Conservation (phyloP, 2,113 vertebrate species). For the Xiphophorus maculatus region DNA sequence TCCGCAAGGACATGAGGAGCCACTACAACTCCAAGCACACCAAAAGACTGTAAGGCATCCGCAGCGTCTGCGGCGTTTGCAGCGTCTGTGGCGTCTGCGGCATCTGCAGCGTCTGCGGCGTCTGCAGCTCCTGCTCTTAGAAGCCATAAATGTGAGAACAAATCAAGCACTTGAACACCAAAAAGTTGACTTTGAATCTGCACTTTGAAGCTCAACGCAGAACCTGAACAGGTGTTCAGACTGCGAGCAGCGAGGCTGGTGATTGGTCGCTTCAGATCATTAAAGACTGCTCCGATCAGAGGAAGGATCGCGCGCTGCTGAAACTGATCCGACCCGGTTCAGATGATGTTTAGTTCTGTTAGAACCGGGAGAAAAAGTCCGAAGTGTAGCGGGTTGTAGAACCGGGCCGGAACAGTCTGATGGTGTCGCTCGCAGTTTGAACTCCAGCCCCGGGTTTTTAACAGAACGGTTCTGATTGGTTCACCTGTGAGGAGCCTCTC, state of each 20-base stretch:
- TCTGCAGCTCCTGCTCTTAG: conserved; percentile 1
- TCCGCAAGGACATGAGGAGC: conserved; percentile 98
- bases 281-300: too few relatives aligned
- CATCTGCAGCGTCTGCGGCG: too few relatives aligned
- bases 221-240: conserved; percentile 36
- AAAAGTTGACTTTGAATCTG: conserved; percentile 68
- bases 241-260: conserved; percentile 19
- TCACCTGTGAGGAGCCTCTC: too few relatives aligned
- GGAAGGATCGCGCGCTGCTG: not conserved
- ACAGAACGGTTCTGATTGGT: not conserved
- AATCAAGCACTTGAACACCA: conserved; percentile 77
- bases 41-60: conserved; percentile 81
- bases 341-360: not conserved
- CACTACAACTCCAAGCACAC: conserved; percentile 98
- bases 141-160: conserved; percentile 82
- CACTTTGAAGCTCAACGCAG: conserved; percentile 75
- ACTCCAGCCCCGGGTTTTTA: not conserved
- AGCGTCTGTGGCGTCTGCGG: fast-evolving
- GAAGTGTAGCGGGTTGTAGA: too few relatives aligned
- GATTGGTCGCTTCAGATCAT: not conserved
- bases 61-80: not conserved
- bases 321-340: not conserved
- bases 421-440: not conserved
- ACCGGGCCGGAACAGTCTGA: not conserved
- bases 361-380: too few relatives aligned